Base-by-base conservation (phyloP, 2,888 invertebrate genomes). In the Chrysodeixis includens region DNA sequence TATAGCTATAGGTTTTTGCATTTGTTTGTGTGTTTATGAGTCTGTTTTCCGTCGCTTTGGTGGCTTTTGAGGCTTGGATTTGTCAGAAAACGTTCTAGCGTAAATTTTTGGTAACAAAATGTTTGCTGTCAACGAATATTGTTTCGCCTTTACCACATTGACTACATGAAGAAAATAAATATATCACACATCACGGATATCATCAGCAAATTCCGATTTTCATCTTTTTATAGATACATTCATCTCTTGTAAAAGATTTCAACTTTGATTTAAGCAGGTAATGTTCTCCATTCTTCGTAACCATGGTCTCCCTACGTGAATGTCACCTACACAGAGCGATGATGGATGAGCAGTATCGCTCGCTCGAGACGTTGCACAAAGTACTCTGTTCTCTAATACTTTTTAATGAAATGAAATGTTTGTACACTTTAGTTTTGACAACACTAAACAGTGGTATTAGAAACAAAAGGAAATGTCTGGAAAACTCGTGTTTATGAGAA, bases 251-350 rank as follows among this genome's bases (percentile, higher is more conserved):
- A 26, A 26, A 26, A 26, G 26, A 26, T 6, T 26, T 26, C 6
- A 26, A 26, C 26, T 26, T 26, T 6, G 26, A 26, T 26, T 6
- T n/a, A n/a, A 6, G 26, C 26, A 51, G 40, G 6, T 9, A 30
- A 20, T 12, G 0, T 22, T 35, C 14, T 10, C 30, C 46, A 52
- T 35, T 46, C 22, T 64, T 49, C 53, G 30, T 32, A 56, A 55
- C 54, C 61, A 64, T 77, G 76, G 79, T 74, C 56, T n/a, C 75
- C 70, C 71, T 82, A 83, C 73, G 32, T 44, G 66, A 71, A 78
- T 83, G 86, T 86, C 85, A 85, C 80, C 74, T 74, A 81, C 79
- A 83, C 83, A 74, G 76, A 76, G 72, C 71, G 71, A 84, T 87
- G 87, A 87, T 87, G 82, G 84, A 87, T 86, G 86, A 82, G 76